Conservation (phyloP, 2,797 vertebrate genomes). For the Myiothlypis chrysogaster region DNA sequence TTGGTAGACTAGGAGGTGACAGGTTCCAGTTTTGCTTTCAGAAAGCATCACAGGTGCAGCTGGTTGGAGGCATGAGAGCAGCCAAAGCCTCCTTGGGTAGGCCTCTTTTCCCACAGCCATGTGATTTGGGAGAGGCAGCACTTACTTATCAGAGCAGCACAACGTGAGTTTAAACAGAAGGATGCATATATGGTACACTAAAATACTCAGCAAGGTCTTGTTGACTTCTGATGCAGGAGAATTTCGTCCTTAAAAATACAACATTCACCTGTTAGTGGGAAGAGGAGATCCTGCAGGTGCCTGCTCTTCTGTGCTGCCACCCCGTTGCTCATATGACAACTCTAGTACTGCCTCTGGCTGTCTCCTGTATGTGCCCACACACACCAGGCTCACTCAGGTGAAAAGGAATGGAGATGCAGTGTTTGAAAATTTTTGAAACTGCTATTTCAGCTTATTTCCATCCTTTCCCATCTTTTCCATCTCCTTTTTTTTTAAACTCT, state of each 20-base stretch:
- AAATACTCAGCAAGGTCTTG: background rate
- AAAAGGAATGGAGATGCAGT: background rate
- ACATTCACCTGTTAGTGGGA: background rate
- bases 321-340: accelerated
- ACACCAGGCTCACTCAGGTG: background rate
- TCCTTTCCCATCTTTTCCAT: background rate
- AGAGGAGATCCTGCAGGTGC: background rate
- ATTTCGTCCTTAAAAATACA: background rate
- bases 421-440: background rate
- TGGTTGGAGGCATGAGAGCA: background rate
- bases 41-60: background rate
- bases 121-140: background rate
- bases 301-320: background rate
- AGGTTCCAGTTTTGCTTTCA: background rate
- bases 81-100: background rate
- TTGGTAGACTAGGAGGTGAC: background rate
- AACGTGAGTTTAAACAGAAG: background rate
- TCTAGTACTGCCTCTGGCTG: background rate
- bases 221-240: background rate
- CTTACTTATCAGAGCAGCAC: background rate
- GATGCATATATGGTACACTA: background rate
- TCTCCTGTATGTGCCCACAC: background rate
- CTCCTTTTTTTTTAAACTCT: background rate
- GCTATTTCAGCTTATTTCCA: background rate
- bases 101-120: background rate